Evolutionary conservation across 2,113 vertebrate species (phyloP).

Genomic region (Alexandromys fortis): DNA sequence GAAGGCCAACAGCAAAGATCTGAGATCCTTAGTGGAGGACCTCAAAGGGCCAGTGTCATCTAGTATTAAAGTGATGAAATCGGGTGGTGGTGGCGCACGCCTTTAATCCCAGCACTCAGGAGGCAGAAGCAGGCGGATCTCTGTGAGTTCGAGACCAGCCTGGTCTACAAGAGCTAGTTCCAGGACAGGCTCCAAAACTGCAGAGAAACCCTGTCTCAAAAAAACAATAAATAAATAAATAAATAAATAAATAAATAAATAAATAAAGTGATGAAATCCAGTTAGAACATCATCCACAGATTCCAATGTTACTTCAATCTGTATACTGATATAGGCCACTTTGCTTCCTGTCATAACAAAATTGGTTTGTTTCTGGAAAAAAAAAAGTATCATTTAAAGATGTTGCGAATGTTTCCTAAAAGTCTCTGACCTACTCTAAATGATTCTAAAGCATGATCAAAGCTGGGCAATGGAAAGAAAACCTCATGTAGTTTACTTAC

Average conservation of each 20-base stretch:
- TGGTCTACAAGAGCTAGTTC: too few relatives aligned
- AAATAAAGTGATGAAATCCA: background rate
- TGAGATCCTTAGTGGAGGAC: too few relatives aligned
- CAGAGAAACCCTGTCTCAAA: too few relatives aligned
- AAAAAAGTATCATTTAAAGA: background rate
- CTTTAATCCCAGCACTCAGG: too few relatives aligned
- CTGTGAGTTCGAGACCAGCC: too few relatives aligned
- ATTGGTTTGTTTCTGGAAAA: background rate
- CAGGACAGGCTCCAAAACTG: too few relatives aligned
- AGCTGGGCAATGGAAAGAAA: background rate
- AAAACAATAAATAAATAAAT: too few relatives aligned
- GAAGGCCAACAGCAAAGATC: background rate
- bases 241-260: too few relatives aligned
- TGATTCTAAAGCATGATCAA: background rate
- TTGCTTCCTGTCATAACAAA: background rate
- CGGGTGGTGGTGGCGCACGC: too few relatives aligned
- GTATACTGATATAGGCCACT: background rate
- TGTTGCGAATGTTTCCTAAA: background rate
- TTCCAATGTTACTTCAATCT: background rate
- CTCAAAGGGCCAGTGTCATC: too few relatives aligned
- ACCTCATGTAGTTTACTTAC: background rate
- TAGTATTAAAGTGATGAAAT: background rate
- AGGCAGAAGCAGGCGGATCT: too few relatives aligned
- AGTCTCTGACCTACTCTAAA: background rate
- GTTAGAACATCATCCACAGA: background rate